Evolutionary conservation across 2,113 vertebrate genomes (phyloP).

Genomic region (Chrysemys picta): DNA sequence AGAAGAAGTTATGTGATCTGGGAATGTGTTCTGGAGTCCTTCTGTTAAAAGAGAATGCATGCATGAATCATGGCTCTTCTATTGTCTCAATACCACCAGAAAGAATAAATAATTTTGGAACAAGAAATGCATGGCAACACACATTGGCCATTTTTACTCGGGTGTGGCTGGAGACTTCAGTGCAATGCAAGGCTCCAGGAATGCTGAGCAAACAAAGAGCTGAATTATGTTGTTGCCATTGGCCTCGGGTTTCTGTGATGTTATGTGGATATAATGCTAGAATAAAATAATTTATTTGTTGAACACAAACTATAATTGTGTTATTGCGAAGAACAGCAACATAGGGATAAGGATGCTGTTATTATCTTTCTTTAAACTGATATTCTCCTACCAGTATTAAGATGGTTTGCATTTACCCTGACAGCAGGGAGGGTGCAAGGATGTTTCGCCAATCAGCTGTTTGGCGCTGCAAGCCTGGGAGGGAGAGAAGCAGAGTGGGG

Average conservation of each 20-base stretch:
- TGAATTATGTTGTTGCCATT: not conserved
- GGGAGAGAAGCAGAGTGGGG: too few species aligned
- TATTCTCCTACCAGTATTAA: not conserved
- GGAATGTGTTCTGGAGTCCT: not conserved
- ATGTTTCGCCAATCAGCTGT: too few species aligned
- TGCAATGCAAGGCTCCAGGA: not conserved
- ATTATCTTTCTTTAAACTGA: not conserved
- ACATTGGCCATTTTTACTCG: fast-evolving
- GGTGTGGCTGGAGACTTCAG: not conserved
- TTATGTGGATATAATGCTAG: not conserved
- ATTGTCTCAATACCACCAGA: not conserved
- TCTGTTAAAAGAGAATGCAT: not conserved
- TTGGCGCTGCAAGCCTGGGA: too few species aligned
- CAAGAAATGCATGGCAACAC: not conserved
- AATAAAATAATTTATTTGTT: not conserved
- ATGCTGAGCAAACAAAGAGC: not conserved
- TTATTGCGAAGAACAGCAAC: not conserved
- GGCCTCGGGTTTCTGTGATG: not conserved
- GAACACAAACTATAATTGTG: not conserved
- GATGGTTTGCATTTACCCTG: not conserved
- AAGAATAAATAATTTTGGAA: not conserved
- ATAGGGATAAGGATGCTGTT: not conserved
- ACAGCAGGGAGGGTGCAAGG: too few species aligned
- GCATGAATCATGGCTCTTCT: not conserved
- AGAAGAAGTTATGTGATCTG: not conserved